Evolutionary conservation across 1,140 invertebrate species (phyloP).

Genomic region (Lycorma delicatula): DNA sequence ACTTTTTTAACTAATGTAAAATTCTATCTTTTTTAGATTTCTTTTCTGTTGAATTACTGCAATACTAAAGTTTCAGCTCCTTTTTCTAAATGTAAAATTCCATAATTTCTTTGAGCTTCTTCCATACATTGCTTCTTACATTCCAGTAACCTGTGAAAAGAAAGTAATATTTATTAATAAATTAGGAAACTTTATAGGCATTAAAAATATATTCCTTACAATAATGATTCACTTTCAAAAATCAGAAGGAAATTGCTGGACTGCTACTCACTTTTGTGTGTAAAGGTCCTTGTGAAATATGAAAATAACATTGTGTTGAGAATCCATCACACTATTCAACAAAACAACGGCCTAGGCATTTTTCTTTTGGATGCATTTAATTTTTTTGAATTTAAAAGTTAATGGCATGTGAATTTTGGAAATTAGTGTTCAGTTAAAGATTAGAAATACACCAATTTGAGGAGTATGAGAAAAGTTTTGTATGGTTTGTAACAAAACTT

Average conservation of each 20-base stretch:
- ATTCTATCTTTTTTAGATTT: too few species aligned
- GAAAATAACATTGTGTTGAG: not conserved
- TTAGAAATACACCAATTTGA: too few species aligned
- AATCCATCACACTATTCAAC: too few species aligned
- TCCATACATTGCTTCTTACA: conserved; percentile 39
- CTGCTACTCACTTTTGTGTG: not conserved
- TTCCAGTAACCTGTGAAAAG: conserved; percentile 38
- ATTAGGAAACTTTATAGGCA: not conserved
- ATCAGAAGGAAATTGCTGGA: not conserved
- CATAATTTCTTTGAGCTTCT: conserved; percentile 37
- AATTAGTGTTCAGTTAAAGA: too few species aligned
- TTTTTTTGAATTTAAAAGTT: too few species aligned
- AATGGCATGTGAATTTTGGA: too few species aligned
- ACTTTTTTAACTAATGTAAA: too few species aligned
- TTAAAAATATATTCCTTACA: not conserved
- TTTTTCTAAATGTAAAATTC: conserved; percentile 38
- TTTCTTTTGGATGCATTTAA: too few species aligned
- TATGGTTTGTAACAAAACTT: too few species aligned
- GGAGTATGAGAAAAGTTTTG: too few species aligned
- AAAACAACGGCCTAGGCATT: too few species aligned
- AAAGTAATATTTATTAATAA: conserved; percentile 8
- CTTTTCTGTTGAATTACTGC: too few species aligned
- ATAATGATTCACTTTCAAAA: not conserved
- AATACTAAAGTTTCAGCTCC: conserved; percentile 44
- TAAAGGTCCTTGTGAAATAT: not conserved